Base-by-base conservation (phyloP, 2,113 vertebrate genomes). In the Dasyurus viverrinus region DNA sequence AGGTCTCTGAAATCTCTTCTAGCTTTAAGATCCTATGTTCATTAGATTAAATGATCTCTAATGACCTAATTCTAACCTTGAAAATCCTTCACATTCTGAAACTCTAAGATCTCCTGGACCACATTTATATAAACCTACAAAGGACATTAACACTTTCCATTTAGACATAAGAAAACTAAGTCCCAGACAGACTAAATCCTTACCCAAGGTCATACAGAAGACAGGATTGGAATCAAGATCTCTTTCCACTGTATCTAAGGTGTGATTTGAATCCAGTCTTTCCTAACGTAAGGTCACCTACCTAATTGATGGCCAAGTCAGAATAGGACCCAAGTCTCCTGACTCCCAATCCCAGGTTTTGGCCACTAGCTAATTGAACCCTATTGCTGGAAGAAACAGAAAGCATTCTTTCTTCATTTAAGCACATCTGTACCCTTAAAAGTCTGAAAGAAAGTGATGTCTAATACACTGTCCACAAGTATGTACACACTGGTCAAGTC, bases 401-500 rank as follows among this genome's bases (percentile, higher is more conserved):
- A 36, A 84, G 36, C 7, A 22, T 22, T 84, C n/a, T 57, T 19
- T 46, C 2, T 93, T 91, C 24, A 91, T 90, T 95, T 95, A 60
- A n/a, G 30, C 91, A 12, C 16, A 16, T 92, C 47, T 54, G 9
- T 25, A 14, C 60, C 93, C 12, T 16, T 48, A 95, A 94, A 42
- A 8, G 68, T n/a, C 22, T 91, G 36, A 94, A 91, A 93, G 52
- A 91, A 94, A 92, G 48, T 54, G 11, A 12, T 57, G 19, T 22
- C n/a, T 6, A 53, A 6, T 48, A 89, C 84, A 53, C 25, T 91
- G 26, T 1, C 89, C 26, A 89, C 9, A 68, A 24, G 84, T 11
- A 93, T 68, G 90, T 89, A 57, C 30, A 92, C 30, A 92, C 8
- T 92, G 11, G 89, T 91, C 92, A 91, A 54, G 89, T 95, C 42